These are phyloP conservation scores for Gymnorhina tibicen DNA, from an alignment of 2,113 vertebrate species.

Conservation along the genomic window DNA sequence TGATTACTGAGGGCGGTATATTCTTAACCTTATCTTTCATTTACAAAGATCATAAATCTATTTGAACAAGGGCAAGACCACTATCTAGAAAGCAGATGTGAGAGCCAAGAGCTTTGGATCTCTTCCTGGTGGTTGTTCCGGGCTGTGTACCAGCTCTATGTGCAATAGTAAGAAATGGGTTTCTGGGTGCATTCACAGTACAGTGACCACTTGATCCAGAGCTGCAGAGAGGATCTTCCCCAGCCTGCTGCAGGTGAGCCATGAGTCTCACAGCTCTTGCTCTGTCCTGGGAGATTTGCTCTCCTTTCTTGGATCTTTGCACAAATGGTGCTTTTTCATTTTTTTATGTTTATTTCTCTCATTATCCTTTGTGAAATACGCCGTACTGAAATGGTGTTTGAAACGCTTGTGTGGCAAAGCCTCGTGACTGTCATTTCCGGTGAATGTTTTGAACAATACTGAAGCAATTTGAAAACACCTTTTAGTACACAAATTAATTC, in stretches of 20 bases:
- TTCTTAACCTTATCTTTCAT: conserved; percentile 23
- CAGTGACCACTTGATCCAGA: not conserved
- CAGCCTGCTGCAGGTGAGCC: rapidly evolving
- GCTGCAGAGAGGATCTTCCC: not conserved
- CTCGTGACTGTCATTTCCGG: not conserved
- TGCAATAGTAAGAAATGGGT: not conserved
- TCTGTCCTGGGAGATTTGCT: not conserved
- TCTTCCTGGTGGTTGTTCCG: not conserved
- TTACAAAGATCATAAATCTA: not conserved
- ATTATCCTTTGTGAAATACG: not conserved
- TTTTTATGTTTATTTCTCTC: not conserved
- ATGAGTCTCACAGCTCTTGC: not conserved
- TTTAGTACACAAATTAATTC: not conserved
- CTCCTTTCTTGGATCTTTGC: not conserved
- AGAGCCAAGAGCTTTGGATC: conserved; percentile 7
- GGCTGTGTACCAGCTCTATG: not conserved
- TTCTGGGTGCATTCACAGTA: not conserved
- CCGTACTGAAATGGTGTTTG: not conserved
- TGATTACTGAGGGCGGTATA: not conserved
- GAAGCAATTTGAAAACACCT: not conserved
- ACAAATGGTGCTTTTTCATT: not conserved
- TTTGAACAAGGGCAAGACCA: not conserved
- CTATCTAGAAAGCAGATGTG: conserved; percentile 3
- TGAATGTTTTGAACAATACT: not conserved
- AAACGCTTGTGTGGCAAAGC: not conserved